Evolutionary conservation across 2,797 vertebrate species (phyloP).

Genomic region (Alauda arvensis): DNA sequence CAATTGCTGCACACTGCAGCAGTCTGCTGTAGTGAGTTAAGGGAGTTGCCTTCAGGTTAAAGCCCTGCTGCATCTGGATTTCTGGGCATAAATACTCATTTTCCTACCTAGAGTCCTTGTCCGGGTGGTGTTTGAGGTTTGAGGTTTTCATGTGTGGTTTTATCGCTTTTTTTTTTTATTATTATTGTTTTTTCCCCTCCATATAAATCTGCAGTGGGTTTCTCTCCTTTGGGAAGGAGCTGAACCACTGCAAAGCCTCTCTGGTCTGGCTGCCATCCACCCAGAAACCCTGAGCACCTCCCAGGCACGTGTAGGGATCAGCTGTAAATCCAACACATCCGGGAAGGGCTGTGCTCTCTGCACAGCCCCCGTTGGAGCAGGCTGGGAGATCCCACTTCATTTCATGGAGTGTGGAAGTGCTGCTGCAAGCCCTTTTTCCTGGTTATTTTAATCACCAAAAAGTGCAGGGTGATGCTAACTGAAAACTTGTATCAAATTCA

Average conservation of each 20-base stretch:
- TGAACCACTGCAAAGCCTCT: neutral
- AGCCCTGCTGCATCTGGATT: neutral
- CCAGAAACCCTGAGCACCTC: neutral
- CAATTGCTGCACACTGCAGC: neutral
- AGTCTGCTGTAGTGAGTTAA: neutral
- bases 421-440: neutral
- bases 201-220: neutral
- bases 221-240: neutral
- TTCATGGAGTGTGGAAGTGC: rapidly evolving
- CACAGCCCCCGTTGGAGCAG: rapidly evolving
- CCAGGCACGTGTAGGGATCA: neutral
- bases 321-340: neutral
- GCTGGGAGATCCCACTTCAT: neutral
- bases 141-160: neutral
- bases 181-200: rapidly evolving
- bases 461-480: neutral
- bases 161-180: neutral
- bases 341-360: neutral
- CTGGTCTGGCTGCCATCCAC: conserved; percentile 3
- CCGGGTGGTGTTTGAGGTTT: neutral
- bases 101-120: neutral
- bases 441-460: neutral
- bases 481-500: neutral
- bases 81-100: neutral
- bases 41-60: neutral